Evolutionary conservation across 2,888 invertebrate species (phyloP), one percentile per base, ranked within the genome.

Genomic region (Catonia carolina): DNA sequence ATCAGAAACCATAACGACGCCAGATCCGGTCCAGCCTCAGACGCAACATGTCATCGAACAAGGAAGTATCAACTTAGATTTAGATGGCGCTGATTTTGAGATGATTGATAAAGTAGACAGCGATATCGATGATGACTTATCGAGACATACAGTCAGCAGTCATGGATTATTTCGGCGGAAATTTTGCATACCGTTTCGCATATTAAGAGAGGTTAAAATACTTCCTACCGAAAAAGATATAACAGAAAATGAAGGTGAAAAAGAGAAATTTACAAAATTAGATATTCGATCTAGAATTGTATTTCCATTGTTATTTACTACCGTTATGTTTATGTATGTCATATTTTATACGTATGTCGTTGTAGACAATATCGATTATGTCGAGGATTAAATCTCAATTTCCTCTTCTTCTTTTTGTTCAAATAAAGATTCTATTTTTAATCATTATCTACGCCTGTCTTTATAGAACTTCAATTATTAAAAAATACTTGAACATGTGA

Each of bases 381-480:
- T 23, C 7, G 45, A 45, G 22, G 45, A 45, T 23, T 45, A 42
- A n/a, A n/a, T n/a, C n/a, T n/a, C n/a, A n/a, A n/a, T n/a, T n/a
- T n/a, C n/a, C n/a, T n/a, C n/a, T n/a, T n/a, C n/a, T n/a, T n/a
- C n/a, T n/a, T n/a, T n/a, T n/a, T n/a, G n/a, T n/a, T n/a, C n/a
- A n/a, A n/a, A n/a, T n/a, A n/a, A n/a, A n/a, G n/a, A n/a, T n/a
- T n/a, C n/a, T n/a, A n/a, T n/a, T n/a, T n/a, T n/a, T n/a, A n/a
- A n/a, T n/a, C n/a, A n/a, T n/a, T n/a, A n/a, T n/a, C n/a, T n/a
- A n/a, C n/a, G n/a, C n/a, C n/a, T n/a, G n/a, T n/a, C n/a, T n/a
- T n/a, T n/a, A n/a, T n/a, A n/a, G n/a, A n/a, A n/a, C n/a, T n/a
- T n/a, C n/a, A n/a, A n/a, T n/a, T n/a, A n/a, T n/a, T n/a, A n/a